These are phyloP conservation scores for Cheiracanthium punctorium DNA, from an alignment of 2,888 invertebrate species.

Conservation along the genomic window DNA sequence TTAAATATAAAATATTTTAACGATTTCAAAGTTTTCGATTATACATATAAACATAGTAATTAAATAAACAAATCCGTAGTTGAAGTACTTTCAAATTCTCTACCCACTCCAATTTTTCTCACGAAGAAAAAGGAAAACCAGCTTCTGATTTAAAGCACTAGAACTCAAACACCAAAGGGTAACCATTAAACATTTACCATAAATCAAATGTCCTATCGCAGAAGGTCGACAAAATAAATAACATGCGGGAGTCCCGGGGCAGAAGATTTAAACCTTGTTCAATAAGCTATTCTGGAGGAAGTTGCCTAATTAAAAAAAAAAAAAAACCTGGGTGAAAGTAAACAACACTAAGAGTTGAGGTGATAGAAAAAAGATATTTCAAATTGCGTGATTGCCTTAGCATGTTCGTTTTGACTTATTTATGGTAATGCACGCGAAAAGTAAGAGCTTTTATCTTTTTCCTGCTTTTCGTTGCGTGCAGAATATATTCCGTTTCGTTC, in stretches of 20 bases:
- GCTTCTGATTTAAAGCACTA: too few species aligned
- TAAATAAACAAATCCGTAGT: too few species aligned
- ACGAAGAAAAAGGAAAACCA: too few species aligned
- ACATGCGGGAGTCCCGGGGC: neutral
- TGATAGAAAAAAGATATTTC: neutral
- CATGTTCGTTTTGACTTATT: neutral
- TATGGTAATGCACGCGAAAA: neutral
- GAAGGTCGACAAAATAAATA: neutral
- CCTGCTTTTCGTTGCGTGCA: neutral
- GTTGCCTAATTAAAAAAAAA: neutral
- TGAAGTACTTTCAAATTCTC: too few species aligned
- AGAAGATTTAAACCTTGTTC: neutral
- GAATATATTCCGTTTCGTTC: too few species aligned
- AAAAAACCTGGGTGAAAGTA: neutral
- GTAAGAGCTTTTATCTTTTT: neutral
- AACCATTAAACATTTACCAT: neutral
- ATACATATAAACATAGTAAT: too few species aligned
- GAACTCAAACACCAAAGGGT: neutral
- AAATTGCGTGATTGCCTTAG: neutral
- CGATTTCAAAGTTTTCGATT: too few species aligned
- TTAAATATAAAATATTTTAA: too few species aligned
- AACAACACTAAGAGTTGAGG: neutral
- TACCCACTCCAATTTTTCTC: too few species aligned
- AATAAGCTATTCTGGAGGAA: neutral
- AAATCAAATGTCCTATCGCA: neutral